Evolutionary conservation across 2,113 vertebrate species (phyloP), one percentile per base, ranked within the genome.

Genomic region (Nettapus auritus): DNA sequence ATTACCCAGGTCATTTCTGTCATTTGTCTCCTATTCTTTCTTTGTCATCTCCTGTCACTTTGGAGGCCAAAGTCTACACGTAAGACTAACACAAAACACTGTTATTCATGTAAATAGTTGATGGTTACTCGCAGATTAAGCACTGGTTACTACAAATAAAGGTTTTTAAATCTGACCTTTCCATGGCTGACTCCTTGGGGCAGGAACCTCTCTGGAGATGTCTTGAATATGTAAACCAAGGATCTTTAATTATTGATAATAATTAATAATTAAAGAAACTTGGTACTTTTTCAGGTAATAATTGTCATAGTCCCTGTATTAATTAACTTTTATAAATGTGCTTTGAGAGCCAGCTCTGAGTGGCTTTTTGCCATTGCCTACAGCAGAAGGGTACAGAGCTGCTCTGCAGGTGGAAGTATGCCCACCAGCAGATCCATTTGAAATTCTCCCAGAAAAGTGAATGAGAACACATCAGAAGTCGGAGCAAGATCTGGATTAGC

Each of bases 221-320:
- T 36, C 74, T 38, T 82, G 70, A 95, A 94, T 89, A 86, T 5
- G 2, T 82, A 97, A 93, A 90, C 57, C 44, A 70, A 71, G 9
- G 25, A 29, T 76, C 92, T 84, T 96, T 90, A 76, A 93, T 90
- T 89, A 94, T 93, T 95, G 86, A 93, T 84, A 79, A 62, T 57
- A 75, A 96, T 96, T 88, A 91, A 91, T 79, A 92, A 93, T 94
- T 36, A 89, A 96, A 79, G 56, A 90, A 68, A 67, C 64, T 80
- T 82, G 17, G 33, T 48, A 4, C 3, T 88, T 91, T 91, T 79
- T 63, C 38, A 69, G 57, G 44, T 86, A 91, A 67, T 83, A 79
- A 63, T 46, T 89, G 93, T 95, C 67, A 64, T 93, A 88, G 69
- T 36, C 78, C 34, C 87, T 71, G 38, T 57, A 94, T 93, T 86